phyloP scores from a whole-genome alignment of 2,888 invertebrate species.

The Conchocele bisecta region DNA sequence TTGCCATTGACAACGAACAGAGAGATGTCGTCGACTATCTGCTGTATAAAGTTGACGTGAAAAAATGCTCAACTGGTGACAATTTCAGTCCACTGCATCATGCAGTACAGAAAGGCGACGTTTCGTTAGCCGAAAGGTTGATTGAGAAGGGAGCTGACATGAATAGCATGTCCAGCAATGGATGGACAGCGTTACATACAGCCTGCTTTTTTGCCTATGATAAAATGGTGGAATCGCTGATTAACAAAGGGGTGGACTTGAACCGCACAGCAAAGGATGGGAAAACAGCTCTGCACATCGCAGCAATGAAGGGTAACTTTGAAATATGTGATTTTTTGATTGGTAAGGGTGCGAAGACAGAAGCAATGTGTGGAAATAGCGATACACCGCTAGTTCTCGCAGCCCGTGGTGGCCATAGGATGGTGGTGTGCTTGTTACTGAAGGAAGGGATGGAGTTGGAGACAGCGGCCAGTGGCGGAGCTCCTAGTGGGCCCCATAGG shows the following conservation, averaged over 20 bases:
- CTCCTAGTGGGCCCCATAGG: not conserved
- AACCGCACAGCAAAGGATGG: slow-evolving; percentile 22
- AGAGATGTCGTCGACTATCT: slow-evolving; percentile 19
- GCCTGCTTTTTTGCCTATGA: slow-evolving; percentile 46
- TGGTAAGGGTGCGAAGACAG: slow-evolving; percentile 48
- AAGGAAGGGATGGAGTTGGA: slow-evolving; percentile 50
- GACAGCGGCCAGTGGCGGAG: not conserved
- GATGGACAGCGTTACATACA: slow-evolving; percentile 57
- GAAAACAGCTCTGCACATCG: slow-evolving; percentile 56
- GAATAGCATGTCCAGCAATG: slow-evolving; percentile 28
- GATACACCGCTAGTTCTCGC: slow-evolving; percentile 58
- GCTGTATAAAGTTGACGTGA: not conserved
- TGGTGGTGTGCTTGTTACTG: slow-evolving; percentile 43
- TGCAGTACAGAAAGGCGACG: slow-evolving; percentile 48
- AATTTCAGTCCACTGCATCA: slow-evolving; percentile 40
- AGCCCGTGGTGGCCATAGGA: slow-evolving; percentile 45
- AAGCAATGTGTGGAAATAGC: slow-evolving; percentile 25
- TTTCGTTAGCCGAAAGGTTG: slow-evolving; percentile 31
- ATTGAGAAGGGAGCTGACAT: slow-evolving; percentile 33
- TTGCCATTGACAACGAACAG: slow-evolving; percentile 34
- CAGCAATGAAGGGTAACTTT: slow-evolving; percentile 43
- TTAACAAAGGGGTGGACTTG: slow-evolving; percentile 48
- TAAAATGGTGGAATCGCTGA: slow-evolving; percentile 26
- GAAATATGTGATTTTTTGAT: slow-evolving; percentile 49
- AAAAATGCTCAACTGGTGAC: slow-evolving; percentile 15